phyloP scores from a whole-genome alignment of 2,797 vertebrate genomes.

The Eospalax fontanierii region DNA sequence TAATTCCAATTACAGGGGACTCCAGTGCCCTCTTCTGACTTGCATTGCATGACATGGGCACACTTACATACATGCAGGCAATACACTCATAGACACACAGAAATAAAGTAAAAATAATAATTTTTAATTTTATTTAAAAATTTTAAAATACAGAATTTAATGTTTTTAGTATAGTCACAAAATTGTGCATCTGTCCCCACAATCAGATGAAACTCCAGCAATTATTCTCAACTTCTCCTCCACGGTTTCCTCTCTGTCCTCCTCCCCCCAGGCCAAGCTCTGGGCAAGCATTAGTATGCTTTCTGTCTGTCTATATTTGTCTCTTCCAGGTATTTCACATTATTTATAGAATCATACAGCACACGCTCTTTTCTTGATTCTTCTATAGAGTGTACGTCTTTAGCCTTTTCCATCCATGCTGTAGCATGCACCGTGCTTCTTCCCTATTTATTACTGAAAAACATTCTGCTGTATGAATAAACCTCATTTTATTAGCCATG shows the following conservation, averaged over 20 bases:
- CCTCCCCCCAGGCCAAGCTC: not conserved
- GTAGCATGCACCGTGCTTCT: not conserved
- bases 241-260: not conserved
- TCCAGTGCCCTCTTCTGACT: too few species aligned
- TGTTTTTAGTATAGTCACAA: not conserved
- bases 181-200: not conserved
- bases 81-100: too few species aligned
- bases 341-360: not conserved
- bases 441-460: conserved; percentile 5
- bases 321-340: not conserved
- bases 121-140: not conserved
- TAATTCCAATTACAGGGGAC: too few species aligned
- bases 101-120: too few species aligned
- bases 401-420: not conserved
- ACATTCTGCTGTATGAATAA: not conserved
- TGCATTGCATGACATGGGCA: too few species aligned
- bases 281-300: not conserved
- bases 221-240: not conserved
- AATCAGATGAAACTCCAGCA: not conserved
- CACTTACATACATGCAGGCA: too few species aligned
- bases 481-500: not conserved
- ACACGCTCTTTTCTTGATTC: not conserved
- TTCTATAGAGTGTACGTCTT: not conserved
- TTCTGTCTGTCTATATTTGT: not conserved
- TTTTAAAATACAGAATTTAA: not conserved